phyloP scores from a whole-genome alignment of 2,888 invertebrate genomes.

The Himalopsyche kuldschensis region DNA sequence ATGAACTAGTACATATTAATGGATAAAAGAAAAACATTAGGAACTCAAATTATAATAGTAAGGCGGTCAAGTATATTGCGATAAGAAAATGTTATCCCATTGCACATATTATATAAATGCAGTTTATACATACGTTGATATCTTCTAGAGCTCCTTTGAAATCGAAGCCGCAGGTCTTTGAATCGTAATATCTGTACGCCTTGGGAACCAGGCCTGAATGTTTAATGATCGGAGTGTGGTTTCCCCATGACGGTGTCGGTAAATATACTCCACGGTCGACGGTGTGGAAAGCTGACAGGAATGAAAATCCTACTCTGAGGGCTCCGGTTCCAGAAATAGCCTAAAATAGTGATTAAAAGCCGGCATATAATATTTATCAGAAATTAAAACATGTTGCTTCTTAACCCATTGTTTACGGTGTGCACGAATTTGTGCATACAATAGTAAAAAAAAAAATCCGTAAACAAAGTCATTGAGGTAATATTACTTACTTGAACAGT shows the following conservation, averaged over 20 bases:
- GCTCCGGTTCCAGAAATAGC: conserved; percentile 98
- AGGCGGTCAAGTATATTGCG: not conserved
- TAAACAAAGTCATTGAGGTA: no score
- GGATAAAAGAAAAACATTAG: no score
- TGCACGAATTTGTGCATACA: no score
- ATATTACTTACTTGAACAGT: conserved; percentile 66
- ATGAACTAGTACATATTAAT: no score
- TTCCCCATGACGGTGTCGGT: conserved; percentile 97
- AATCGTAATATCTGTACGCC: conserved; percentile 91
- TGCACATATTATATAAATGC: not conserved
- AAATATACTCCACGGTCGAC: conserved; percentile 83
- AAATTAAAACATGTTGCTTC: no score
- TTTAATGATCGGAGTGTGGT: conserved; percentile 94
- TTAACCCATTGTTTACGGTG: no score
- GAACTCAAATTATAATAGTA: no score
- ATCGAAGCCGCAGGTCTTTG: conserved; percentile 91
- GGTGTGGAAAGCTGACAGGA: conserved; percentile 78
- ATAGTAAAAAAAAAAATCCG: no score
- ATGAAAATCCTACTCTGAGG: conserved; percentile 88
- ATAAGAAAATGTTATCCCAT: not conserved
- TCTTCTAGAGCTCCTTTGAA: conserved; percentile 88
- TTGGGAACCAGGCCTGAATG: conserved; percentile 83
- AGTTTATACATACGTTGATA: conserved; percentile 67
- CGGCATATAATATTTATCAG: no score
- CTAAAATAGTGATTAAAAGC: conserved; percentile 53